A percentile compares a stretch with the other conserved stretches of the same genome.
Evolutionary conservation across 2,888 invertebrate species (phyloP).

Genomic region (Drosophila subsilvestris): DNA sequence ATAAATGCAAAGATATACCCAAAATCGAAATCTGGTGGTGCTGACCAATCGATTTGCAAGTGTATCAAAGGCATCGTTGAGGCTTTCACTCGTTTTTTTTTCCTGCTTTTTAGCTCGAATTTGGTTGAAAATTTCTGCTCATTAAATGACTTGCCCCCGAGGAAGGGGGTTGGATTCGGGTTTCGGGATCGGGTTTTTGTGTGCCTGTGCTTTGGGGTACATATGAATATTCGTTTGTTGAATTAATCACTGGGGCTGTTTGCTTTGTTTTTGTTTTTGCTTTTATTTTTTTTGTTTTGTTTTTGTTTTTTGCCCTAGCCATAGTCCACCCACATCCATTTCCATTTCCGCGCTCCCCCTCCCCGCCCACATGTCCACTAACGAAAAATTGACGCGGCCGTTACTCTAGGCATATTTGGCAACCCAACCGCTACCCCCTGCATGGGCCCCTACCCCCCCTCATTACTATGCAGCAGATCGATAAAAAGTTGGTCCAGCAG

Average conservation of each 20-base stretch:
- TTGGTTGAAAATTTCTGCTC: conserved; percentile 51
- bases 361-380: neutral
- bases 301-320: conserved; percentile 33
- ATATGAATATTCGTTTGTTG: conserved; percentile 75
- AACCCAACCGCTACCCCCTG: conserved; percentile 1
- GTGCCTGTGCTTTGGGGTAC: conserved; percentile 46
- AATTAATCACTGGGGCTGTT: conserved; percentile 80
- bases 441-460: conserved; percentile 26
- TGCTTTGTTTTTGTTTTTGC: conserved; percentile 29
- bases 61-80: conserved; percentile 9
- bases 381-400: conserved; percentile 59
- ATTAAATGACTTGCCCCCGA: conserved; percentile 45
- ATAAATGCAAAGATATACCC: too few species aligned
- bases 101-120: conserved; percentile 19
- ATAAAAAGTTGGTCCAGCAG: conserved; percentile 72
- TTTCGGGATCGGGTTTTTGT: conserved; percentile 11
- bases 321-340: neutral
- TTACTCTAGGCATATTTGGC: conserved; percentile 71
- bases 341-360: neutral
- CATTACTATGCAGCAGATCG: conserved; percentile 72
- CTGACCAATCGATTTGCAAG: neutral
- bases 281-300: neutral
- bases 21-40: too few species aligned
- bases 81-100: conserved; percentile 1
- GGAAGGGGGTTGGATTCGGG: neutral